Evolutionary conservation across 2,797 vertebrate species (phyloP).

Genomic region (Lepilemur septentrionalis): DNA sequence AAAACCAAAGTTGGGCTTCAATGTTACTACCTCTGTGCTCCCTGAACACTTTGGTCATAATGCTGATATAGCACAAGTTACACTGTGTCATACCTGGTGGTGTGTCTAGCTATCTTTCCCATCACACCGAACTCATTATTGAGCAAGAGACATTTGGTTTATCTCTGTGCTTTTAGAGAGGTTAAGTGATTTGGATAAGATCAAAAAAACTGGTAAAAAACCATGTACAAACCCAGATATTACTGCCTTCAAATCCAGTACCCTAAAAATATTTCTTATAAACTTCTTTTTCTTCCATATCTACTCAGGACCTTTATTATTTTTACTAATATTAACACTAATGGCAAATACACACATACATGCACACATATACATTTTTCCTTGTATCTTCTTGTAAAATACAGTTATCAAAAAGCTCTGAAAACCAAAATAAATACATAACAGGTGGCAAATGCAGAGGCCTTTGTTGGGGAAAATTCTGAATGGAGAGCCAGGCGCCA

Average conservation of each 20-base stretch:
- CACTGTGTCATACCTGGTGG: background rate
- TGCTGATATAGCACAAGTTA: background rate
- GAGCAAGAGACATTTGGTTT: background rate
- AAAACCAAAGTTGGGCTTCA: background rate
- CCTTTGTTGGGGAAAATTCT: background rate
- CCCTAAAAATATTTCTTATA: background rate
- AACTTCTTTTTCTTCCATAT: background rate
- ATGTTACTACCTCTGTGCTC: background rate
- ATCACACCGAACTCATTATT: background rate
- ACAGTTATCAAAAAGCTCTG: background rate
- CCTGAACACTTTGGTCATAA: background rate
- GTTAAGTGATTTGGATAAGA: constrained; percentile 36
- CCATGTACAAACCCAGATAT: background rate
- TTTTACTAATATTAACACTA: background rate
- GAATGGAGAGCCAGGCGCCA: background rate
- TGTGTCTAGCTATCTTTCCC: background rate
- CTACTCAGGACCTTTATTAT: background rate
- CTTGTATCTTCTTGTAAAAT: background rate
- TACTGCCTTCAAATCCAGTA: background rate
- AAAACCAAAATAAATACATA: background rate
- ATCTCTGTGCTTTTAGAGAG: background rate
- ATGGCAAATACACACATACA: background rate
- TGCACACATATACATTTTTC: background rate
- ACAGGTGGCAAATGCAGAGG: background rate
- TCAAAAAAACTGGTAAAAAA: background rate